Percentiles rank a stretch among this genome's conserved stretches.
phyloP scores from a whole-genome alignment of 2,113 vertebrate species.

The Nothoprocta pentlandii region DNA sequence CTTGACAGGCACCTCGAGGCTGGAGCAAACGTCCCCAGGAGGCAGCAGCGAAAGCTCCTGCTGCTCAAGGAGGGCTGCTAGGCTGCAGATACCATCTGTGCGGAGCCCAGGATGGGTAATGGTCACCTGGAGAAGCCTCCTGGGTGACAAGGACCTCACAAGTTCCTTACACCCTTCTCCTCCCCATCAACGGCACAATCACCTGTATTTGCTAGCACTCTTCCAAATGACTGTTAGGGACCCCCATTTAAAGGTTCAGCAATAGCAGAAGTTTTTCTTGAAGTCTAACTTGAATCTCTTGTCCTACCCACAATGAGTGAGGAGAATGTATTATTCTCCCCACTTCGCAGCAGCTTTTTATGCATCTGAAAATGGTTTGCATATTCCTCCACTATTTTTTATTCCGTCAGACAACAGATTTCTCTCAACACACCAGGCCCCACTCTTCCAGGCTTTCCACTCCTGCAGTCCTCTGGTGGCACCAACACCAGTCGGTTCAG shows the following conservation, averaged over 20 bases:
- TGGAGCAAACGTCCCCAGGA: background rate
- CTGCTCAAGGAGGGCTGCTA: background rate
- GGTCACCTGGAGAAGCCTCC: background rate
- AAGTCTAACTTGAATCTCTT: background rate
- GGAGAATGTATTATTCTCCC: background rate
- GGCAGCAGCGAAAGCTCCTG: background rate
- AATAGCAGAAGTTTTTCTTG: background rate
- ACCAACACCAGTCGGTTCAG: background rate
- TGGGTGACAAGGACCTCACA: background rate
- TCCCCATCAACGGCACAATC: background rate
- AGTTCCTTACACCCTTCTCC: background rate
- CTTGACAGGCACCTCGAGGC: background rate
- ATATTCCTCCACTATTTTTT: background rate
- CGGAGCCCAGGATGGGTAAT: background rate
- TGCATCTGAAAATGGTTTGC: background rate
- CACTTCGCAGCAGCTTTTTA: background rate
- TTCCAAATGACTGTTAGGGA: background rate
- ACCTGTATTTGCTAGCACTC: fast-evolving
- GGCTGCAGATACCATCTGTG: background rate
- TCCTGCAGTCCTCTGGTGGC: background rate
- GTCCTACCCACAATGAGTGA: background rate
- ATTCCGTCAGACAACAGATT: background rate
- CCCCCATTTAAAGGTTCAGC: background rate
- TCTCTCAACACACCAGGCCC: background rate
- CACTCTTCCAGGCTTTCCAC: background rate